Evolutionary conservation across 1,140 invertebrate species (phyloP), one percentile per base, ranked within the genome.

Genomic region (Procambarus clarkii): DNA sequence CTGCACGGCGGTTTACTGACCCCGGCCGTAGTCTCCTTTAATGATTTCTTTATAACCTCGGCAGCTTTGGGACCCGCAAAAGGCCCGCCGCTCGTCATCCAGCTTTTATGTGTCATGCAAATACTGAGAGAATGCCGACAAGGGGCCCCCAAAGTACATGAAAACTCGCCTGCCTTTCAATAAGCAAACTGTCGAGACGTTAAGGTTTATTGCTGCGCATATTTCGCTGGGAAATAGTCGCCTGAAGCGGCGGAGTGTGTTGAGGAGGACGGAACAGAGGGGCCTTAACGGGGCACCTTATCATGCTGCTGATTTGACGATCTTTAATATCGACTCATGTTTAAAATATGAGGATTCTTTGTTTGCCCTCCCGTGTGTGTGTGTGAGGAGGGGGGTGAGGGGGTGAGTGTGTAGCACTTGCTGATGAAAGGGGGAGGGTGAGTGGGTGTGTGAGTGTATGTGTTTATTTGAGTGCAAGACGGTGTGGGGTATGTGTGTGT

Each of bases 41-140:
- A 69, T 69, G 60, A n/a, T n/a, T 69, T 69, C 60, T 69, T 69
- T 69, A 69, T n/a, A 69, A 2, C 60, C 21, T 69, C 60, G 7
- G 4, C 60, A n/a, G 60, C 60, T 11, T n/a, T 15, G 15, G 15
- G 15, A n/a, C 76, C 78, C 78, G 4, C n/a, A 21, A 79, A 34
- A 79, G 44, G 2, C 50, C 50, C 44, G 21, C 45, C 24, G 45
- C 78, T 79, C 78, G 18, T 50, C 78, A 24, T 21, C 45, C 21
- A 21, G 48, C 48, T 79, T 79, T 79, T 69, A 79, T 46, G 78
- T 79, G 78, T 79, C 78, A 79, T 79, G 78, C 78, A 79, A 79
- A 79, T 79, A 79, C 44, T 48, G 78, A 79, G 44, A 79, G 44
- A 79, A 79, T 79, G 44, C 78, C 78, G 34, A 48, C 78, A 79